A percentile compares a stretch with the other conserved stretches of the same genome.
These are phyloP conservation scores for Furcifer pardalis DNA, from an alignment of 2,797 vertebrate genomes.

Conservation along the genomic window DNA sequence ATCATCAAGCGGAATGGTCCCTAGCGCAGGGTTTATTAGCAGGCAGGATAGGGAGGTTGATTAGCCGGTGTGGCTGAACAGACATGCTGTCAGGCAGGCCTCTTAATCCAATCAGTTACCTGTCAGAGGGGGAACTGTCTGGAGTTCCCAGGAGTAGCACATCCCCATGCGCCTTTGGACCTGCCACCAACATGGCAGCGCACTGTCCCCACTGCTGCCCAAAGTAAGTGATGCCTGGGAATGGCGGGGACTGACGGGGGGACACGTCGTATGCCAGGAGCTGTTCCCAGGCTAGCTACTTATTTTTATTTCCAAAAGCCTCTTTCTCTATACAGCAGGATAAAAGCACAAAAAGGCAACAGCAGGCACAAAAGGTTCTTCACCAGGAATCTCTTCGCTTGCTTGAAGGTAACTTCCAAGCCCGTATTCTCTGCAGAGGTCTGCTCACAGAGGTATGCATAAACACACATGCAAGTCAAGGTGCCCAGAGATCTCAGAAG, in stretches of 20 bases:
- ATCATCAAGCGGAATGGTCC: constrained; percentile 84
- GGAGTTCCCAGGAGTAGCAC: constrained; percentile 45
- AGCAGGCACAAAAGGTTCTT: background rate
- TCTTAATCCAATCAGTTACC: constrained; percentile 83
- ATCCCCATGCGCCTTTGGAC: constrained; percentile 21
- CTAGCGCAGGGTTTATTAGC: constrained; percentile 81
- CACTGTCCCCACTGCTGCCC: constrained; percentile 12
- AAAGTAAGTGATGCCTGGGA: background rate
- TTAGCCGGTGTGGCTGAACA: constrained; percentile 77
- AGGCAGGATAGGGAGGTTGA: constrained; percentile 81
- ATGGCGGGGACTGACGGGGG: background rate
- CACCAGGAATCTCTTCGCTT: accelerated
- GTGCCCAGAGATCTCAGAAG: background rate
- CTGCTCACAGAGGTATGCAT: background rate
- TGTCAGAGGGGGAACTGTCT: constrained; percentile 69
- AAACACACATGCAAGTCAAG: background rate
- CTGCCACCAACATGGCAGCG: constrained; percentile 27
- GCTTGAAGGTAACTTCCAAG: background rate
- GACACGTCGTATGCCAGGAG: accelerated
- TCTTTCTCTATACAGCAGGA: background rate
- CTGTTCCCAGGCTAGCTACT: background rate
- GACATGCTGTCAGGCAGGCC: constrained; percentile 81
- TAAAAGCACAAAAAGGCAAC: background rate
- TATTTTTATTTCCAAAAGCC: background rate
- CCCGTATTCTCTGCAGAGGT: background rate